Evolutionary conservation across 2,113 vertebrate genomes (phyloP), one percentile per base, ranked within the genome.

Genomic region (Pterophyllum scalare): DNA sequence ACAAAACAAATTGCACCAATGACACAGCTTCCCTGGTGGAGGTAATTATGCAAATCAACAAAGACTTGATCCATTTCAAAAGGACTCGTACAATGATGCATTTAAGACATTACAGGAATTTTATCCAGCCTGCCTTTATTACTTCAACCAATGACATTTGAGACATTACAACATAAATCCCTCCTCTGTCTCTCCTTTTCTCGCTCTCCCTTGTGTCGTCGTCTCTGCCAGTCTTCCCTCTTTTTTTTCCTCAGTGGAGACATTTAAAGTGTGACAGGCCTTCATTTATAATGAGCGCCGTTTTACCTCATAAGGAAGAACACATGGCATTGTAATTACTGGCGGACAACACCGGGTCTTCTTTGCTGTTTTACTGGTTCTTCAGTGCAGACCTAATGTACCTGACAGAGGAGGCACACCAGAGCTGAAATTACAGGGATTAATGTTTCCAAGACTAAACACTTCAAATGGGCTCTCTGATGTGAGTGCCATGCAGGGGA

Each of bases 241-340:
- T 22, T 77, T 87, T 87, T 90, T 38, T 7, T 7, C 33, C 93
- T 94, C 94, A 87, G 94, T 24, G 88, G 94, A 94, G 93, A 94
- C 93, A 95, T 95, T 95, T 95, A 96, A 91, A 93, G 89, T 90
- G 89, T 95, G 96, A 94, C 95, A 96, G 94, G 91, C 89, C 91
- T 92, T 95, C 93, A 94, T 94, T 94, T 94, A 94, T 52, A 70
- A 92, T 92, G 94, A 92, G 87, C 85, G 83, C 88, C 81, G 85
- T 91, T 94, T 95, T 94, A 94, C 93, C 92, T 94, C 89, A 83
- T 92, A 87, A 94, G 94, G 86, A 94, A 81, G 91, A 96, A 93
- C 90, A 94, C 94, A 93, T 93, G 91, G 94, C 92, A 94, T 93
- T 94, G 89, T 94, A 95, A 95, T 96, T 95, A 95, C 91, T 79